These are phyloP conservation scores for Leptodactylus fallax DNA, from an alignment of 2,797 vertebrate genomes.

Conservation along the genomic window DNA sequence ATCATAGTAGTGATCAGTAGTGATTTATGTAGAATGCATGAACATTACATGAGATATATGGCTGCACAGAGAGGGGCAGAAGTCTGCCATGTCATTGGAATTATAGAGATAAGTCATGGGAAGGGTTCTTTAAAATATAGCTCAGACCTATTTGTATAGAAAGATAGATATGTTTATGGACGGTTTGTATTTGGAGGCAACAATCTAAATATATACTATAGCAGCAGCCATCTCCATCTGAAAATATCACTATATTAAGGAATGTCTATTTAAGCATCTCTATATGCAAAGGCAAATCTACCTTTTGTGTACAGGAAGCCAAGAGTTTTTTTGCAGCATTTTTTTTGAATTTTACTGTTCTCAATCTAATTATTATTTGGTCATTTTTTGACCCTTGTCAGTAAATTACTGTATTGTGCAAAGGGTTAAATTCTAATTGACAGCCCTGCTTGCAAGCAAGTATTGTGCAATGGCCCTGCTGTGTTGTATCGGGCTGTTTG, in stretches of 20 bases:
- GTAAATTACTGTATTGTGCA: background rate
- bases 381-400: background rate
- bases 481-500: background rate
- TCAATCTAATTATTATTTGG: background rate
- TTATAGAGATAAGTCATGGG: background rate
- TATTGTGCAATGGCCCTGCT: background rate
- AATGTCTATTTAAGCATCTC: background rate
- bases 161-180: no score
- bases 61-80: background rate
- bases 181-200: no score
- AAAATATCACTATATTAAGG: background rate
- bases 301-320: no score
- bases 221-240: background rate
- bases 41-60: background rate
- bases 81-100: background rate
- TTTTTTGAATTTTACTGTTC: no score
- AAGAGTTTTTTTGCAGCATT: no score
- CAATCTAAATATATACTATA: no score
- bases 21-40: background rate
- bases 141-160: background rate
- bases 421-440: background rate
- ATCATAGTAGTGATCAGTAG: background rate
- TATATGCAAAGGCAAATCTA: no score
- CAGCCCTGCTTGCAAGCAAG: background rate
- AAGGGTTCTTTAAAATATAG: background rate